A percentile compares a stretch with the other conserved stretches of the same genome.
Conservation (phyloP, 2,797 vertebrate species). For the Chiloscyllium punctatum region DNA sequence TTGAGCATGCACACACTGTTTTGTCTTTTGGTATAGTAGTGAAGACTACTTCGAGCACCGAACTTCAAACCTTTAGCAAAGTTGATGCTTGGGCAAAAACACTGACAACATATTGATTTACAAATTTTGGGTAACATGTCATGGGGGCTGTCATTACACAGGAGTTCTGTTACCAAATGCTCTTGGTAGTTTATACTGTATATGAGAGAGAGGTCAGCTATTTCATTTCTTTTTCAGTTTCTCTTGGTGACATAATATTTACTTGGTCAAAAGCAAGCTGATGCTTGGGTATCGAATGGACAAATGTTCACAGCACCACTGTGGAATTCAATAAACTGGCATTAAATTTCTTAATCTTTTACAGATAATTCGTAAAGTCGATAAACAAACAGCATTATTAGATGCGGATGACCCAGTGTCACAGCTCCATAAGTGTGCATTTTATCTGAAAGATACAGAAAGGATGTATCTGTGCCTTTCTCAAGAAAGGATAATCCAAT, state of each 20-base stretch:
- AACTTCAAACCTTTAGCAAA: too few species aligned
- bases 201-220: not conserved
- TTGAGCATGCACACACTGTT: too few species aligned
- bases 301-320: not conserved
- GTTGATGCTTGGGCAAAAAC: too few species aligned
- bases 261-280: not conserved
- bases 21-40: too few species aligned
- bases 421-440: conserved; percentile 98
- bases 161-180: not conserved
- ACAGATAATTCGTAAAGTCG: conserved; percentile 95
- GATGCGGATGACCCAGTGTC: conserved; percentile 97
- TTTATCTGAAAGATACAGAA: conserved; percentile 99
- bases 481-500: conserved; percentile 99
- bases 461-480: conserved; percentile 99
- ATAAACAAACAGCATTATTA: conserved; percentile 95
- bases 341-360: conserved; percentile 40
- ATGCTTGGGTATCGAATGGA: not conserved
- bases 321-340: not conserved
- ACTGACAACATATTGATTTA: too few species aligned
- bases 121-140: too few species aligned
- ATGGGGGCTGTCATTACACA: too few species aligned
- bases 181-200: not conserved
- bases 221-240: not conserved
- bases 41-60: too few species aligned
- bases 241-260: not conserved